Base-by-base conservation (phyloP, 2,888 invertebrate species). In the Acanthacorydalis orientalis region DNA sequence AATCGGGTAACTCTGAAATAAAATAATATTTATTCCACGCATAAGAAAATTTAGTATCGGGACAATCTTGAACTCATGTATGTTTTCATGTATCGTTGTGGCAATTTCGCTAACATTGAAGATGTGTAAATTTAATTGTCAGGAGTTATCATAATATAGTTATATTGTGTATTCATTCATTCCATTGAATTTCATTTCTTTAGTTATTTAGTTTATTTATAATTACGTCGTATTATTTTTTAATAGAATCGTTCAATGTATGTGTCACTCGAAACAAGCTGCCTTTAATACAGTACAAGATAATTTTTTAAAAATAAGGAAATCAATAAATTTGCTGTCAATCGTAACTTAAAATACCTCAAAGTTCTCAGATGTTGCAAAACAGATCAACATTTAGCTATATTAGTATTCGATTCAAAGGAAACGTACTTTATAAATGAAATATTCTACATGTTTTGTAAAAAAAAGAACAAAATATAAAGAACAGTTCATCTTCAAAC, bases 251-350 rank as follows among this genome's bases (percentile, higher is more conserved):
- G 12, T 46, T 46, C 46, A 46, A 39, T 46, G 31, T 46, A 42
- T 43, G 32, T 47, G 43, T 47, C 38, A 47, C 43, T 39, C 47
- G 47, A 47, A 47, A 47, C 47, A 47, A 47, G 47, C 47, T 47
- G 47, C 47, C 47, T 47, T 47, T 12, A 23, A 47, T 35, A 47
- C 47, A 47, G 47, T 47, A 47, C 47, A 47, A 47, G 35, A 47
- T 34, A 42, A 42, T 42, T 42, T 42, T 43, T 23, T 43, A 46
- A 47, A 6, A 42, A 47, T 43, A 43, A 47, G 31, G 16, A 41
- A 33, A 47, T 34, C 34, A 47, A 43, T 14, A 43, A 47, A 47
- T n/a, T 41, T 43, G 34, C 47, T 47, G 15, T 47, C 43, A 42
- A 42, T 43, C 43, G 34, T 43, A 47, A 47, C 47, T 12, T 42